Evolutionary conservation across 92 coral and sea anemone species (phyloP), one percentile per base, ranked within the genome.

Genomic region (Zoanthus solanderi): DNA sequence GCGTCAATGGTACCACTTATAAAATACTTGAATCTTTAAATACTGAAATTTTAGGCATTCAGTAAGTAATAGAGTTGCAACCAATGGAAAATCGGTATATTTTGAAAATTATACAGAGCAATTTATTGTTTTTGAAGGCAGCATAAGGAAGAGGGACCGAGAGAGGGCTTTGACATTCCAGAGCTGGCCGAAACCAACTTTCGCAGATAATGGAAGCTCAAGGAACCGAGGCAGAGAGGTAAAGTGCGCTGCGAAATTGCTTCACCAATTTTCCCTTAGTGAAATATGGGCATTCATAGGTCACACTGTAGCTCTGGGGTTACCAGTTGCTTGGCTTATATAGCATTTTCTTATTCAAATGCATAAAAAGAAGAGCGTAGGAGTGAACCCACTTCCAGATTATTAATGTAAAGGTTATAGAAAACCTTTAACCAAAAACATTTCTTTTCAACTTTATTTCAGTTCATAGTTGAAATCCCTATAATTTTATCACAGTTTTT

Each of bases 111-210:
- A 13, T 9, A 69, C 69, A 71, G 45, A 11, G 0, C 6, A 11
- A 5, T 29, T 11, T 71, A 7, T n/a, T 54, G 9, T 61, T 18
- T 67, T 73, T 56, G 2, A 23, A 92, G 95, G 89, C 71, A 90
- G 92, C 53, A 79, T 84, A 46, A 83, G 92, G 31, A 94, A 93
- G 72, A 89, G 93, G 61, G 93, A 91, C 47, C 67, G 92, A 44
- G 94, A 93, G 34, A 78, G 90, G 34, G 95, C 92, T 9, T 90
- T 95, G 0, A 90, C 95, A 5, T 94, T 92, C 87, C 95, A 85
- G 28, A 79, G 48, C 84, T 94, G 95, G 92, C 89, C 91, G 45
- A 84, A 89, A 50, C 66, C 87, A 53, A 88, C 91, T 9, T 91
- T 78, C 89, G 78, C 84, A 10, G 90, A 72, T 78, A 83, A 72